phyloP scores from a whole-genome alignment of 2,113 vertebrate genomes.

The Gymnorhina tibicen region DNA sequence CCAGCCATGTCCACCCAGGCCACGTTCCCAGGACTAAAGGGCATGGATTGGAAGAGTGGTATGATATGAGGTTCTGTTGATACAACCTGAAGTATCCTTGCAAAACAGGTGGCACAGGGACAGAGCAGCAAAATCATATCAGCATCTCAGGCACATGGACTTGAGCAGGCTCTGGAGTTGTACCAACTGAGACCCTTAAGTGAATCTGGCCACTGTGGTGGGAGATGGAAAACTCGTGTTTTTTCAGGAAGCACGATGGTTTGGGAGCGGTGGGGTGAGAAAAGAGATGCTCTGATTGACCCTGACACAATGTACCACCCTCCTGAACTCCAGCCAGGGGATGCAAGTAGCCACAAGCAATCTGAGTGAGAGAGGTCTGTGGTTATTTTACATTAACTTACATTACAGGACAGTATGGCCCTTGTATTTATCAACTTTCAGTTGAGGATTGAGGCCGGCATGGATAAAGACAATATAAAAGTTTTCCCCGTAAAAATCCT shows the following conservation, averaged over 20 bases:
- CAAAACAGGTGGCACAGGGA: not conserved
- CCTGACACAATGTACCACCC: not conserved
- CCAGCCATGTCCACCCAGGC: not conserved
- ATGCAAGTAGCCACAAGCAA: not conserved
- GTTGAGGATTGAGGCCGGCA: not conserved
- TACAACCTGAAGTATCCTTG: not conserved
- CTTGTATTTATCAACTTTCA: conserved; percentile 28
- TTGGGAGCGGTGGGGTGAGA: not conserved
- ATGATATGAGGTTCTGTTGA: not conserved
- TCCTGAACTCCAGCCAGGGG: not conserved
- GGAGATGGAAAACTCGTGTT: not conserved
- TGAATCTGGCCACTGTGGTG: not conserved
- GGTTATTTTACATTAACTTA: conserved; percentile 22
- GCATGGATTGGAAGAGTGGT: too few species aligned
- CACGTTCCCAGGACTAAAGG: not conserved
- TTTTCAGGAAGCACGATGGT: not conserved
- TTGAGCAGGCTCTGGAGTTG: not conserved
- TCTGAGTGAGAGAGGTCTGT: not conserved
- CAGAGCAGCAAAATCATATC: not conserved
- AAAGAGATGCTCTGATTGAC: not conserved
- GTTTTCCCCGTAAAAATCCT: conserved; percentile 30
- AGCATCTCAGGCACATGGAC: not conserved
- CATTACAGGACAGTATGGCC: not conserved
- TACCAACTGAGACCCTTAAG: not conserved
- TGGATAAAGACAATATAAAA: not conserved